Percentiles rank a stretch among this genome's conserved stretches.
Evolutionary conservation across 2,113 vertebrate species (phyloP).

Genomic region (Copsychus sechellarum): DNA sequence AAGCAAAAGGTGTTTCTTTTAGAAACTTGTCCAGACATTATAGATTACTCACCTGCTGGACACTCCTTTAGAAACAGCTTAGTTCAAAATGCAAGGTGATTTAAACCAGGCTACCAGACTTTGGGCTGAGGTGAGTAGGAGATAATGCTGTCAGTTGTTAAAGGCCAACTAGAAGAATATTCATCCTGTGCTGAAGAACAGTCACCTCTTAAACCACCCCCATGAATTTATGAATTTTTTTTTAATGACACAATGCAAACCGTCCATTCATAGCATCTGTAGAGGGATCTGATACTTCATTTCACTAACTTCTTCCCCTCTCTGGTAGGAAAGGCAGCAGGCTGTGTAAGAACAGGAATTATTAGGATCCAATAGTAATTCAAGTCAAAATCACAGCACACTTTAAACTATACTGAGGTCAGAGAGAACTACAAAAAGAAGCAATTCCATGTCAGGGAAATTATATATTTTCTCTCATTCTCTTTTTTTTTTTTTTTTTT

Average conservation of each 20-base stretch:
- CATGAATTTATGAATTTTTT: background rate
- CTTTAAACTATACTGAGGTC: rapidly evolving
- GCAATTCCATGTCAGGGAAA: background rate
- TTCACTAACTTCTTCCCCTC: background rate
- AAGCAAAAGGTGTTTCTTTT: background rate
- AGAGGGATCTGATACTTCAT: background rate
- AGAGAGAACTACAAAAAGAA: background rate
- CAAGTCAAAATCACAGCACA: background rate
- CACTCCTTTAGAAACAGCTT: background rate
- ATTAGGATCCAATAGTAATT: background rate
- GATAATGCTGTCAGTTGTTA: background rate
- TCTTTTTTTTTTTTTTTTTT: too few relatives aligned
- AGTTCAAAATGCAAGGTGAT: background rate
- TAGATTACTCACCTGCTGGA: background rate
- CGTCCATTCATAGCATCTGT: background rate
- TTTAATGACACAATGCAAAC: background rate
- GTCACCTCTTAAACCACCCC: background rate
- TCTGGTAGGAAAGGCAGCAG: background rate
- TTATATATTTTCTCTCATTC: rapidly evolving
- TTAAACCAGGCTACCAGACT: background rate
- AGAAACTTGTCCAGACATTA: background rate
- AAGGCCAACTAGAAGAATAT: background rate
- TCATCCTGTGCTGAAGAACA: background rate
- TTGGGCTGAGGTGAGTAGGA: background rate
- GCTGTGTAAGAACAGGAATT: background rate